A percentile compares a stretch with the other conserved stretches of the same genome.
These are phyloP conservation scores for Athalia circularis DNA, from an alignment of 2,888 invertebrate genomes.

Conservation along the genomic window DNA sequence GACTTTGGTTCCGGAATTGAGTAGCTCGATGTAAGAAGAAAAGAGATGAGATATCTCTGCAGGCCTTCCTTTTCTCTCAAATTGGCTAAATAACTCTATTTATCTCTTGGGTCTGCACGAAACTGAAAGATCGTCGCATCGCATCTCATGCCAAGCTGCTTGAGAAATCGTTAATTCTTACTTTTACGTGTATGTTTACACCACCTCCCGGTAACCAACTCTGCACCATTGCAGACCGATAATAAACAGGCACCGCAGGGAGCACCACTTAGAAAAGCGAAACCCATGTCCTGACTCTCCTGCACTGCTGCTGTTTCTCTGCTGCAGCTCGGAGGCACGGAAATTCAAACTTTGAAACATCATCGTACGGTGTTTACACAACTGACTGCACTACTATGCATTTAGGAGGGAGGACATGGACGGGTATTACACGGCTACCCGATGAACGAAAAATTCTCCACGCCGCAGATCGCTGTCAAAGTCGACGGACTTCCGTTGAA, in stretches of 20 bases:
- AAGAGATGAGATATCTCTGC: not conserved
- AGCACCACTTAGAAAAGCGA: slow-evolving; percentile 40
- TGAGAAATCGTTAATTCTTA: slow-evolving; percentile 43
- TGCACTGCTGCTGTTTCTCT: too few species aligned
- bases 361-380: slow-evolving; percentile 16
- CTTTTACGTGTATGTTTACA: not conserved
- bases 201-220: slow-evolving; percentile 7
- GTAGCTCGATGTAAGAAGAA: not conserved
- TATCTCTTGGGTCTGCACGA: slow-evolving; percentile 34
- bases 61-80: slow-evolving; percentile 1
- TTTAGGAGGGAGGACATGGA: too few species aligned
- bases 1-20: slow-evolving; percentile 34
- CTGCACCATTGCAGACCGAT: slow-evolving; percentile 21
- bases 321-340: not conserved
- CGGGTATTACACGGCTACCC: too few species aligned
- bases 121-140: slow-evolving; percentile 31
- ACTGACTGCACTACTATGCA: not conserved
- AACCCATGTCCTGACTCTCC: slow-evolving; percentile 15
- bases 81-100: slow-evolving; percentile 42
- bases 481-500: too few species aligned
- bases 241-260: slow-evolving; percentile 35
- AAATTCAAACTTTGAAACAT: slow-evolving; percentile 26
- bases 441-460: too few species aligned
- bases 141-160: slow-evolving; percentile 6
- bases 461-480: too few species aligned